phyloP scores from a whole-genome alignment of 2,113 vertebrate genomes.

The Ondatra zibethicus region DNA sequence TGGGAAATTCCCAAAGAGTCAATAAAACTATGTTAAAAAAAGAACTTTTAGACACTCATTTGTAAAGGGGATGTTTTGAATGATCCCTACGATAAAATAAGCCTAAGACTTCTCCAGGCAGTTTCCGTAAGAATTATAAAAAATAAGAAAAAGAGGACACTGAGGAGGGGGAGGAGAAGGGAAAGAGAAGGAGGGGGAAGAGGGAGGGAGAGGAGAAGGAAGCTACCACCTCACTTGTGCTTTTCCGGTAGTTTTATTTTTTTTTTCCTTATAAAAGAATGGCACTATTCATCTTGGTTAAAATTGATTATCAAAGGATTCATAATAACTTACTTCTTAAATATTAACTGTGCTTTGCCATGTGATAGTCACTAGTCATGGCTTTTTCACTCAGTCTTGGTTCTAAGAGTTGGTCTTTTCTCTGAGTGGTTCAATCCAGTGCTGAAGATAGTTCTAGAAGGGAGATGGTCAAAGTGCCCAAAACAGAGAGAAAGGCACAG shows the following conservation, averaged over 20 bases:
- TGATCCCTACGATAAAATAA: background rate
- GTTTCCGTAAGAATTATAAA: background rate
- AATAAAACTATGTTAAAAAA: background rate
- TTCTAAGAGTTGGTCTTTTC: background rate
- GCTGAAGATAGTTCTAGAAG: background rate
- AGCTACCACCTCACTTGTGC: background rate
- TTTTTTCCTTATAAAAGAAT: conserved; percentile 18
- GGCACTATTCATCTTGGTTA: background rate
- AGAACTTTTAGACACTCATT: background rate
- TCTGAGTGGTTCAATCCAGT: background rate
- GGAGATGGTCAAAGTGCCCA: background rate
- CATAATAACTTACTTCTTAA: background rate
- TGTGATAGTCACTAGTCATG: background rate
- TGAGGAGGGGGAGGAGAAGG: background rate
- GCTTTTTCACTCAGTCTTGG: background rate
- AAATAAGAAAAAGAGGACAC: background rate
- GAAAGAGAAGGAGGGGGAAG: background rate
- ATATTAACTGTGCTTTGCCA: background rate
- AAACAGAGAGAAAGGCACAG: background rate
- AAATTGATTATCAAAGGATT: conserved; percentile 2
- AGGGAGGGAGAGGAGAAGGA: background rate
- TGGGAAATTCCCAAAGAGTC: background rate
- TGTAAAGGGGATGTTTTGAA: background rate
- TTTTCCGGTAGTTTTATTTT: conserved; percentile 11
- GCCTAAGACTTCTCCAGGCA: background rate